These are phyloP conservation scores for Drosophila suboccidentalis DNA, from an alignment of 2,888 invertebrate species.

Conservation along the genomic window DNA sequence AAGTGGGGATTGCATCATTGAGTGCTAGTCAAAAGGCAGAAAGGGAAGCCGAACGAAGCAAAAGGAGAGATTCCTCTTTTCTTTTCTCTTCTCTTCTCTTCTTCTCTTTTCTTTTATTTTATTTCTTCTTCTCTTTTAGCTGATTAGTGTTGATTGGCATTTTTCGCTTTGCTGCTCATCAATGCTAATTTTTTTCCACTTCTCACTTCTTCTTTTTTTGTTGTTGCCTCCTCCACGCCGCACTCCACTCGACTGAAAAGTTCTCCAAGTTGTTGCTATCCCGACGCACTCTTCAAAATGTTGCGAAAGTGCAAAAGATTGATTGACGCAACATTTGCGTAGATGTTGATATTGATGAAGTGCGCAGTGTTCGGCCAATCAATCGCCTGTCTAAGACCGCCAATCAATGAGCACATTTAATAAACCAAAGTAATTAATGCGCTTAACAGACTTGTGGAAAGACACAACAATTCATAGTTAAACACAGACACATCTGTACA, in stretches of 20 bases:
- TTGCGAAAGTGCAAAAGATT: conserved; percentile 70
- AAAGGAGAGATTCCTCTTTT: conserved; percentile 41
- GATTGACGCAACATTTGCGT: conserved; percentile 66
- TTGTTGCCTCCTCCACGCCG: conserved; percentile 5
- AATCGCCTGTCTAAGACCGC: conserved; percentile 43
- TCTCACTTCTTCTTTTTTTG: conserved; percentile 24
- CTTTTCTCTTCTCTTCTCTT: conserved; percentile 35
- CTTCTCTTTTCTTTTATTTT: too few relatives aligned
- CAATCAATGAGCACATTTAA: conserved; percentile 46
- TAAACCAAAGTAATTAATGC: conserved; percentile 68
- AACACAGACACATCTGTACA: neutral
- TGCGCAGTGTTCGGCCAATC: conserved; percentile 49
- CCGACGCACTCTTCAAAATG: conserved; percentile 50
- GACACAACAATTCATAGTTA: conserved; percentile 5
- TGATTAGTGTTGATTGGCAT: conserved; percentile 83
- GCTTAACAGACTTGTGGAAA: conserved; percentile 35
- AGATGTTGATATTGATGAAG: conserved; percentile 63
- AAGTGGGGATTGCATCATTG: conserved; percentile 64
- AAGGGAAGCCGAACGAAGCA: neutral
- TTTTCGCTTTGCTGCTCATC: conserved; percentile 82
- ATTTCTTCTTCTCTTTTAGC: conserved; percentile 51
- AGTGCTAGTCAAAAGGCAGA: conserved; percentile 39
- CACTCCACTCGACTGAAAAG: conserved; percentile 28
- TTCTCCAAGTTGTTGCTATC: conserved; percentile 37
- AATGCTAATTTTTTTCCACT: conserved; percentile 72